Percentiles rank a stretch among this genome's conserved stretches.
These are phyloP conservation scores for Clostera curtula DNA, from an alignment of 2,888 invertebrate species.

Conservation along the genomic window DNA sequence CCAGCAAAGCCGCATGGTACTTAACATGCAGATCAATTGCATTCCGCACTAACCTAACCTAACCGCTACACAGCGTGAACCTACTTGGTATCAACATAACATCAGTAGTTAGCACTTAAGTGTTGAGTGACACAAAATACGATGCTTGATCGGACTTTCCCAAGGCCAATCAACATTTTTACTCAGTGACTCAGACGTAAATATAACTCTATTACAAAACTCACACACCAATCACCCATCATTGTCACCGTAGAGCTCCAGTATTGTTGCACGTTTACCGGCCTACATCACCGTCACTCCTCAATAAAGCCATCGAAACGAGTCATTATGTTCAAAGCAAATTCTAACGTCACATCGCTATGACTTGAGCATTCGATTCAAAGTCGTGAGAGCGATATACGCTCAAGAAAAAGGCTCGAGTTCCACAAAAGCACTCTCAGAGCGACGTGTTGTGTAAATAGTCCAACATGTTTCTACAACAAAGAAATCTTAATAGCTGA, in stretches of 20 bases:
- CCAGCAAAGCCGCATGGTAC: no score
- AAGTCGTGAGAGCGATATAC: slow-evolving; percentile 65
- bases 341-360: slow-evolving; percentile 63
- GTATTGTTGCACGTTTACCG: slow-evolving; percentile 52
- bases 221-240: slow-evolving; percentile 64
- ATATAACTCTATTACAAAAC: slow-evolving; percentile 63
- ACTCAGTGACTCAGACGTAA: slow-evolving; percentile 48
- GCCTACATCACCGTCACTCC: slow-evolving; percentile 53
- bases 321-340: slow-evolving; percentile 61
- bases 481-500: slow-evolving; percentile 74
- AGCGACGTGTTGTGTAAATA: slow-evolving; percentile 72
- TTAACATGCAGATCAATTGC: no score
- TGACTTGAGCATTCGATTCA: slow-evolving; percentile 70
- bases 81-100: not conserved
- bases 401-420: no score
- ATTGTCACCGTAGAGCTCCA: slow-evolving; percentile 60
- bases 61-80: no score
- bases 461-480: slow-evolving; percentile 72
- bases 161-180: slow-evolving; percentile 56
- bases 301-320: slow-evolving; percentile 68
- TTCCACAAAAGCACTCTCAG: slow-evolving; percentile 59
- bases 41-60: no score
- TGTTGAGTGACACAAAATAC: slow-evolving; percentile 5
- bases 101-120: not conserved
- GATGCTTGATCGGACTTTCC: slow-evolving; percentile 22